Conservation (phyloP, 2,888 invertebrate genomes). For the Pocota personata region DNA sequence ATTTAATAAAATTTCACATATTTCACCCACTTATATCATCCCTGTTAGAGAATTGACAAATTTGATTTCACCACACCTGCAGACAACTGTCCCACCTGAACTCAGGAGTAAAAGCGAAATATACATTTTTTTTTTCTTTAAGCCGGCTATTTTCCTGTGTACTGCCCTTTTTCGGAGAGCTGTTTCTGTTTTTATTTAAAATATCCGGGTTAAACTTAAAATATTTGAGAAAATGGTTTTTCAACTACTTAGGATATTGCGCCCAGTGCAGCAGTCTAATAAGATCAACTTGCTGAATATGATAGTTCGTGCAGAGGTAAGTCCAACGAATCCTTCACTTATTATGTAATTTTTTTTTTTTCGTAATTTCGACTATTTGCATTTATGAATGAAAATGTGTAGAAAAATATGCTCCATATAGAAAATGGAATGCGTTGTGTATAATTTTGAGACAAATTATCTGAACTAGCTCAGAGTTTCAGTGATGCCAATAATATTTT, state of each 20-base stretch:
- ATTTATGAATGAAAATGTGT: not conserved
- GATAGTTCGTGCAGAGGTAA: slow-evolving; percentile 78
- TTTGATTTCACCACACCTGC: not conserved
- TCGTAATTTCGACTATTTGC: not conserved
- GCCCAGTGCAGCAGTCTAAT: slow-evolving; percentile 78
- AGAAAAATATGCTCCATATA: not conserved
- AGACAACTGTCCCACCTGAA: slow-evolving; percentile 10
- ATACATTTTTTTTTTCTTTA: not conserved
- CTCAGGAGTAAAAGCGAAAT: not conserved
- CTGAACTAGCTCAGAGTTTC: not conserved
- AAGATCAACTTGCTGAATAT: slow-evolving; percentile 75
- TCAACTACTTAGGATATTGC: slow-evolving; percentile 77
- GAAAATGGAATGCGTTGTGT: too few relatives aligned
- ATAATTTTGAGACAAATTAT: not conserved
- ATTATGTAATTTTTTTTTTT: slow-evolving; percentile 76
- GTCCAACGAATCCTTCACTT: slow-evolving; percentile 66
- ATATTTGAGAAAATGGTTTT: slow-evolving; percentile 76
- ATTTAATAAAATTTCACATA: too few relatives aligned
- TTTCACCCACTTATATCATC: too few relatives aligned
- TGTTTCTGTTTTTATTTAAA: not conserved
- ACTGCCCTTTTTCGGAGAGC: not conserved
- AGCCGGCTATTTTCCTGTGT: slow-evolving; percentile 7
- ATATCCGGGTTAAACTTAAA: not conserved
- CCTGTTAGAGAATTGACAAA: not conserved
- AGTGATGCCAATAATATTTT: too few relatives aligned